Evolutionary conservation across 2,113 vertebrate species (phyloP), one percentile per base, ranked within the genome.

Genomic region (Cygnus buccinator): DNA sequence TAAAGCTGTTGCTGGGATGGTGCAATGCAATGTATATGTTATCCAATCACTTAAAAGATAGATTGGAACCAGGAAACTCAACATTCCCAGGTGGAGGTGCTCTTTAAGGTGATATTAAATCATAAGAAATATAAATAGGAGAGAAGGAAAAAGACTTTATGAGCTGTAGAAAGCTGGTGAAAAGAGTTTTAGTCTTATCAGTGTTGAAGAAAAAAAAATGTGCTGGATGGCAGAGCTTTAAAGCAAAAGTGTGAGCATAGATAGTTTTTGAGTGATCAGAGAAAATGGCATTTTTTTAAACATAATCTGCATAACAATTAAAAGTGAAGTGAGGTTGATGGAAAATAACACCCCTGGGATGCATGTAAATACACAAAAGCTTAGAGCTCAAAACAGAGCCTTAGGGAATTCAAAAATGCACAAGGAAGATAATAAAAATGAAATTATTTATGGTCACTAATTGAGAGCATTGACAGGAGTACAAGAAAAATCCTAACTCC

Each of bases 401-500:
- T 93, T 35, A 62, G 95, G 90, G 92, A 92, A 94, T 92, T 89
- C 0, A 86, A 58, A 94, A 96, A 90, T 93, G 86, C 77, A 55
- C 65, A 75, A 65, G 84, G 29, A 90, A 93, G 90, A 91, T 94
- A 95, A 93, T 94, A 88, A 96, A 96, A 93, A 87, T 87, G 48
- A n/a, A 90, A 89, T 96, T 97, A 94, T 97, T 93, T 94, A 94
- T 91, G 92, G 76, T 84, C 10, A 17, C 41, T 97, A 97, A 97
- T 96, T 95, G 95, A 79, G 66, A 96, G 21, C 26, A 44, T 41
- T 72, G 92, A 44, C 48, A 71, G 52, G 37, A 15, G 29, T 20
- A 65, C 79, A 28, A 31, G 80, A 87, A 76, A 68, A 87, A 81
- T 87, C 57, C 35, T 65, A 31, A 41, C 13, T 66, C 23, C 29